Evolutionary conservation across 2,113 vertebrate genomes (phyloP).

Genomic region (Anhinga anhinga): DNA sequence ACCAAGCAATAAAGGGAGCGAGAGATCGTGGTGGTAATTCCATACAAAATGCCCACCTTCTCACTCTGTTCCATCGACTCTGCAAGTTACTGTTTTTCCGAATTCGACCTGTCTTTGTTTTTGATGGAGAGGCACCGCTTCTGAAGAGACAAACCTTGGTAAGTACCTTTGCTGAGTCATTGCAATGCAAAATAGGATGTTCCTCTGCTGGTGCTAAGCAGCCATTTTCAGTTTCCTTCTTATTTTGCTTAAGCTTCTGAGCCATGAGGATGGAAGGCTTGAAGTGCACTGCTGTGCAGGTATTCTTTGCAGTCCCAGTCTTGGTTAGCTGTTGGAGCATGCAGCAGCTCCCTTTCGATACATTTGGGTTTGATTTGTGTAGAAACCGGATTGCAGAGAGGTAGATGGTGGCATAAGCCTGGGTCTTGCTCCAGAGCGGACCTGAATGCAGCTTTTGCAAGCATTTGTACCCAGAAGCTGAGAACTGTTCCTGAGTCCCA

Average conservation of each 20-base stretch:
- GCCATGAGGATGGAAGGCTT: neutral
- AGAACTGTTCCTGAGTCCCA: neutral
- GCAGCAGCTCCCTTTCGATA: neutral
- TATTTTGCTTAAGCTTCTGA: neutral
- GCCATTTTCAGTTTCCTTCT: neutral
- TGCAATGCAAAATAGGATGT: neutral
- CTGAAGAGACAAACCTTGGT: slow-evolving; percentile 96
- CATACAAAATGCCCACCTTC: slow-evolving; percentile 90
- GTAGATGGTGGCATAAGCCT: neutral
- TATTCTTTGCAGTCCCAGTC: neutral
- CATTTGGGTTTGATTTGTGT: neutral
- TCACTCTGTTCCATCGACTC: slow-evolving; percentile 92
- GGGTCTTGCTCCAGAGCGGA: neutral
- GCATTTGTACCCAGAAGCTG: neutral
- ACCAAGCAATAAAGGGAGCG: slow-evolving; percentile 94
- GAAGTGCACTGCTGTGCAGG: neutral
- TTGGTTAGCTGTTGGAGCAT: neutral
- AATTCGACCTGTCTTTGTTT: slow-evolving; percentile 93
- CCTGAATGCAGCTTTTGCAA: neutral
- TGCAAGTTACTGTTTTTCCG: slow-evolving; percentile 96
- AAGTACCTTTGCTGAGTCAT: neutral
- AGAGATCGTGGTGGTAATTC: slow-evolving; percentile 85
- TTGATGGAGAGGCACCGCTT: slow-evolving; percentile 92
- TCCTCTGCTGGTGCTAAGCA: neutral
- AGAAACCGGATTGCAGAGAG: neutral